These are phyloP conservation scores for Orchestia grillus DNA, from an alignment of 1,140 invertebrate genomes.

Conservation along the genomic window DNA sequence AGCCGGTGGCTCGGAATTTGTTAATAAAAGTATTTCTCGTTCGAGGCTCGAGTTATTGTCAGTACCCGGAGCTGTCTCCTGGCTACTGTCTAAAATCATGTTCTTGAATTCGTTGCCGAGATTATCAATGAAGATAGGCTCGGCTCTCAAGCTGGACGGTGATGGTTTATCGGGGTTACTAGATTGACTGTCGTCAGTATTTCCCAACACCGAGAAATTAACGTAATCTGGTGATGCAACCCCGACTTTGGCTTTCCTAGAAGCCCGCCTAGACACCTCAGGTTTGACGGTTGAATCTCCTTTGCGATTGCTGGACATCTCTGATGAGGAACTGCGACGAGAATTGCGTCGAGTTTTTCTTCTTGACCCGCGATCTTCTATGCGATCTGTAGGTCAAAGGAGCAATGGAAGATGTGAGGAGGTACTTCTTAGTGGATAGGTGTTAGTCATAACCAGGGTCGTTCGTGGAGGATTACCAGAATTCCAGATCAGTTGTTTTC, in stretches of 20 bases:
- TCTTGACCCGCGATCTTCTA: constrained; percentile 65
- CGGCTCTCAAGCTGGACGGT: not conserved
- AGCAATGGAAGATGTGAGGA: constrained; percentile 5
- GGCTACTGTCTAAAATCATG: constrained; percentile 3
- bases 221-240: constrained; percentile 21
- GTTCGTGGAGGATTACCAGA: not conserved
- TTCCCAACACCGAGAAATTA: not conserved
- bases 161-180: not conserved
- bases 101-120: constrained; percentile 31
- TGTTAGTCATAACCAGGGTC: not conserved
- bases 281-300: constrained; percentile 18
- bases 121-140: constrained; percentile 40
- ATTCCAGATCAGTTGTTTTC: not conserved
- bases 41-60: constrained; percentile 35
- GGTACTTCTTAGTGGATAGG: not conserved
- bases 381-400: constrained; percentile 68
- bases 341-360: constrained; percentile 65
- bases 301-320: constrained; percentile 58
- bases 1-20: not conserved
- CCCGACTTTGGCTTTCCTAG: constrained; percentile 43
- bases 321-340: constrained; percentile 60
- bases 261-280: constrained; percentile 43
- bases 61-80: constrained; percentile 2
- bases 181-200: not conserved
- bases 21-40: constrained; percentile 16